These are phyloP conservation scores for Desoria tigrina DNA, from an alignment of 2,888 invertebrate genomes.

Conservation along the genomic window DNA sequence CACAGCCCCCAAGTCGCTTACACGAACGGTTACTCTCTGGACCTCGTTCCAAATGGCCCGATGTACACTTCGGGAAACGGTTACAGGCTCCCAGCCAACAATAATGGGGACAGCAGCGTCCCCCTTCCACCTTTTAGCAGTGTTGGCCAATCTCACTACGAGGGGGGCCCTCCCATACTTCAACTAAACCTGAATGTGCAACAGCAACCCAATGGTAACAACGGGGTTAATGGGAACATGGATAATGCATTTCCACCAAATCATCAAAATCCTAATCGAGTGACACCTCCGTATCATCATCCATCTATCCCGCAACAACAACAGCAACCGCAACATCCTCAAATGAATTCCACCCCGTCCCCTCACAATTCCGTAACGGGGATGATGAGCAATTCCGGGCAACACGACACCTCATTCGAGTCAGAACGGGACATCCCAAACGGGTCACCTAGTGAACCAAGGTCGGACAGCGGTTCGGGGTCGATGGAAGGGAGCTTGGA, in stretches of 20 bases:
- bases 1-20: conserved; percentile 39
- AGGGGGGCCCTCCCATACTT: conserved; percentile 15
- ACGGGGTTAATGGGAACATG: conserved; percentile 57
- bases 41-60: conserved; percentile 24
- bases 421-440: background rate
- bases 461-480: conserved; percentile 9
- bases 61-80: background rate
- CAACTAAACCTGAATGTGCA: conserved; percentile 12
- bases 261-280: conserved; percentile 20
- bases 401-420: conserved; percentile 24
- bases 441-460: background rate
- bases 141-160: conserved; percentile 46
- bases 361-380: conserved; percentile 16
- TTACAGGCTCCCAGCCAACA: background rate
- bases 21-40: conserved; percentile 44
- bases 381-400: conserved; percentile 22
- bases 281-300: conserved; percentile 54
- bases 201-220: conserved; percentile 62
- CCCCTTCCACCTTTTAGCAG: conserved; percentile 44
- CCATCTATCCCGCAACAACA: background rate
- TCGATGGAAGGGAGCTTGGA: conserved; percentile 41
- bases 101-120: conserved; percentile 9
- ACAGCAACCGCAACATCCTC: conserved; percentile 19
- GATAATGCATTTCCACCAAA: conserved; percentile 52
- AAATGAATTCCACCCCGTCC: conserved; percentile 27